A percentile compares a stretch with the other conserved stretches of the same genome.
Conservation (phyloP, 2,113 vertebrate species). For the Accipiter cooperii region DNA sequence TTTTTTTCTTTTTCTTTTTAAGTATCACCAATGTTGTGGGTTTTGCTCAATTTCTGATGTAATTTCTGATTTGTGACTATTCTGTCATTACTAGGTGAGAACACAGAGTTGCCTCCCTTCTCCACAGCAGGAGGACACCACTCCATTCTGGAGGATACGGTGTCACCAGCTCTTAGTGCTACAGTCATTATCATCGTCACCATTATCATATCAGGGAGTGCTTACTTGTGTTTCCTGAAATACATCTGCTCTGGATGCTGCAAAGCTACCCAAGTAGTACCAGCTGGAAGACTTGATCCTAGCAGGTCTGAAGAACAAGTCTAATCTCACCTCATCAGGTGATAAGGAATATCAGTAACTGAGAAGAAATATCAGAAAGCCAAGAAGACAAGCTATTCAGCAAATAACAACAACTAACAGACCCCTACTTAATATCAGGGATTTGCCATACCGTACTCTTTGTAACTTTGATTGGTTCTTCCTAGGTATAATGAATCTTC, state of each 20-base stretch:
- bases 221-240: conserved; percentile 75
- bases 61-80: not conserved
- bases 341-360: not conserved
- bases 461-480: not conserved
- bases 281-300: conserved; percentile 37
- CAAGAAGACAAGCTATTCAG: not conserved
- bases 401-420: not conserved
- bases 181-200: conserved; percentile 70
- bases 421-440: not conserved
- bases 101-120: not conserved
- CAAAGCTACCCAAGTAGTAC: conserved; percentile 61
- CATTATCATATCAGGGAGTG: conserved; percentile 33
- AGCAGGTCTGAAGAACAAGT: conserved; percentile 72
- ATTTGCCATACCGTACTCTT: not conserved
- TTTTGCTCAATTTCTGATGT: not conserved
- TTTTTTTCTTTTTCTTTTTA: not conserved
- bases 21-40: accelerated
- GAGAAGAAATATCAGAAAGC: not conserved
- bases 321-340: not conserved
- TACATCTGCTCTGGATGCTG: conserved; percentile 74
- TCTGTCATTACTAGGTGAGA: not conserved
- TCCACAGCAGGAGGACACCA: conserved; percentile 15
- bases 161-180: conserved; percentile 66
- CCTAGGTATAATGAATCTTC: not conserved
- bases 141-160: conserved; percentile 33